phyloP scores from a whole-genome alignment of 1,140 invertebrate genomes.

The Panulirus ornatus region DNA sequence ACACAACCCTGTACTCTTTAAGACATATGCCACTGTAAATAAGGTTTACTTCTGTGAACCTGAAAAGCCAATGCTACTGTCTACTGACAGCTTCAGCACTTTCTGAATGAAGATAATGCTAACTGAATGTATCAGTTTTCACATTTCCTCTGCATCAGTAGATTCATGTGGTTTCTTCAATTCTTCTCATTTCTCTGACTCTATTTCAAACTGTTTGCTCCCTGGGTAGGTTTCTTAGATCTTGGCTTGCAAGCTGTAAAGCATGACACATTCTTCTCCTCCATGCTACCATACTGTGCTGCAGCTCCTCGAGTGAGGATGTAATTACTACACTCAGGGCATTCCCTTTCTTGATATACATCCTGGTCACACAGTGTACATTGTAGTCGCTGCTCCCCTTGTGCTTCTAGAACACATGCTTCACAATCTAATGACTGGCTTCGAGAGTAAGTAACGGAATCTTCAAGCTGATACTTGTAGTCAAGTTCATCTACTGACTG shows the following conservation, averaged over 20 bases:
- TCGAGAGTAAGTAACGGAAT: neutral
- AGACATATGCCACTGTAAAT: too few species aligned
- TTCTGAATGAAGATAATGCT: too few species aligned
- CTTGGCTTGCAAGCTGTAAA: conserved; percentile 46
- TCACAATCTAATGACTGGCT: conserved; percentile 48
- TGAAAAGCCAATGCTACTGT: too few species aligned
- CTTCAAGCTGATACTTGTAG: neutral
- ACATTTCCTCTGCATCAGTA: conserved; percentile 4
- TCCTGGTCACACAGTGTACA: conserved; percentile 32
- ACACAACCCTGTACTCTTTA: too few species aligned
- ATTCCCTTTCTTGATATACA: conserved; percentile 20
- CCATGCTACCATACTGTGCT: neutral
- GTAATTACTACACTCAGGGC: conserved; percentile 28
- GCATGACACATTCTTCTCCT: conserved; percentile 52
- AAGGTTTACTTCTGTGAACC: too few species aligned
- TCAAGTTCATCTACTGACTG: conserved; percentile 31
- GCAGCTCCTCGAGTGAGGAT: conserved; percentile 11
- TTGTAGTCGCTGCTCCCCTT: neutral
- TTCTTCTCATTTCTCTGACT: neutral
- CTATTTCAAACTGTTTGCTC: conserved; percentile 30
- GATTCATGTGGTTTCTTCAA: neutral
- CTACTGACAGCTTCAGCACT: too few species aligned
- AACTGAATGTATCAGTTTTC: neutral
- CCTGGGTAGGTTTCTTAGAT: neutral
- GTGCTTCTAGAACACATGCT: conserved; percentile 45